phyloP scores from a whole-genome alignment of 2,888 invertebrate species.

The Macrophya annulata region DNA sequence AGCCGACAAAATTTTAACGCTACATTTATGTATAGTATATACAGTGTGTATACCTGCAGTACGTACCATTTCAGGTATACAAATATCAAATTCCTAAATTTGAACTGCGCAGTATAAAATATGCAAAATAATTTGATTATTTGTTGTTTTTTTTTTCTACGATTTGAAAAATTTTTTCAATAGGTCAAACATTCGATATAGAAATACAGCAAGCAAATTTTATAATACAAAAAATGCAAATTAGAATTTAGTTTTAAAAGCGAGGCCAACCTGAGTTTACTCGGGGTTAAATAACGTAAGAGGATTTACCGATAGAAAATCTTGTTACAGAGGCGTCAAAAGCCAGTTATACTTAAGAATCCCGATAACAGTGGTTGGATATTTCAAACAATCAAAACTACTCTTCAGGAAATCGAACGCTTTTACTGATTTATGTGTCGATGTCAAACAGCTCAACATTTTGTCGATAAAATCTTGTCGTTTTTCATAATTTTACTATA shows the following conservation, averaged over 20 bases:
- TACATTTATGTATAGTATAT: slow-evolving; percentile 58
- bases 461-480: not conserved
- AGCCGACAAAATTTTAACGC: slow-evolving; percentile 56
- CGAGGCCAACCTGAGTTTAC: slow-evolving; percentile 48
- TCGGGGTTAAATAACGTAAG: slow-evolving; percentile 63
- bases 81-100: not conserved
- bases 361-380: slow-evolving; percentile 56
- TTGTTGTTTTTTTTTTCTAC: not conserved
- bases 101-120: not conserved
- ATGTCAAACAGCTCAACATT: not conserved
- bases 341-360: slow-evolving; percentile 71
- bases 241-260: not conserved
- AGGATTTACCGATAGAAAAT: slow-evolving; percentile 74
- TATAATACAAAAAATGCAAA: not conserved
- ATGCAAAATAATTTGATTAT: not conserved
- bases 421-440: not conserved
- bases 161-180: not conserved
- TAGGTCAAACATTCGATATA: not conserved
- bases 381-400: not conserved
- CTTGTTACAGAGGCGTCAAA: slow-evolving; percentile 76
- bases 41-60: not conserved
- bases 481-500: not conserved
- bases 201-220: not conserved
- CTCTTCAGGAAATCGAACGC: slow-evolving; percentile 14
- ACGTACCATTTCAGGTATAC: not conserved